Evolutionary conservation across 2,113 vertebrate species (phyloP).

Genomic region (Stercorarius parasiticus): DNA sequence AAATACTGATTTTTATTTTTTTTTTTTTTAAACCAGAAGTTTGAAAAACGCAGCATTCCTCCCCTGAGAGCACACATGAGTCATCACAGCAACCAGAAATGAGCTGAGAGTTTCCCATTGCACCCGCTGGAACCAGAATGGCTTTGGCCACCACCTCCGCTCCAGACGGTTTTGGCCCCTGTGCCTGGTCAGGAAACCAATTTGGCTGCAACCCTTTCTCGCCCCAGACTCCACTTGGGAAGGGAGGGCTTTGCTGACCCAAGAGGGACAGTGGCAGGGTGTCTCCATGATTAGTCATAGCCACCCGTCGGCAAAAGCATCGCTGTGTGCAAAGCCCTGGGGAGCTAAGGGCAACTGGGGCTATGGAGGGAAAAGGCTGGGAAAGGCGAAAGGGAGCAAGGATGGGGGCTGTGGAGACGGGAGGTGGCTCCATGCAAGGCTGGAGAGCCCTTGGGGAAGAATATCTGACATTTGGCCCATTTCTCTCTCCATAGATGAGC

Average conservation of each 20-base stretch:
- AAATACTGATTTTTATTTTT: not conserved
- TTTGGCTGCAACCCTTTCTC: not conserved
- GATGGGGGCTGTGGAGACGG: not conserved
- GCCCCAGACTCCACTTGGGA: not conserved
- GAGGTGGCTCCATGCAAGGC: not conserved
- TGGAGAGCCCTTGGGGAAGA: not conserved
- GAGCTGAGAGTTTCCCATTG: not conserved
- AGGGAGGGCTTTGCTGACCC: not conserved
- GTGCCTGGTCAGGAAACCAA: conserved; percentile 29
- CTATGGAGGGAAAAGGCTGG: not conserved
- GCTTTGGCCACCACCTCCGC: not conserved
- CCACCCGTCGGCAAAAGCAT: not conserved
- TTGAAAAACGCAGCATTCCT: not conserved
- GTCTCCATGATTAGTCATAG: conserved; percentile 9
- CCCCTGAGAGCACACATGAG: not conserved
- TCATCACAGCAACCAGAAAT: not conserved
- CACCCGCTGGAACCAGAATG: not conserved
- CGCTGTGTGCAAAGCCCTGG: not conserved
- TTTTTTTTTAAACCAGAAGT: not conserved
- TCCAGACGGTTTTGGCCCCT: not conserved
- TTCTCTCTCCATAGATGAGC: not conserved
- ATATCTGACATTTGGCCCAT: not conserved
- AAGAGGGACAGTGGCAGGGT: not conserved
- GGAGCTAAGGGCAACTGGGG: not conserved
- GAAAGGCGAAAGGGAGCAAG: not conserved